A percentile compares a stretch with the other conserved stretches of the same genome.
Evolutionary conservation across 1,140 invertebrate species (phyloP).

Genomic region (Nymphalis io): DNA sequence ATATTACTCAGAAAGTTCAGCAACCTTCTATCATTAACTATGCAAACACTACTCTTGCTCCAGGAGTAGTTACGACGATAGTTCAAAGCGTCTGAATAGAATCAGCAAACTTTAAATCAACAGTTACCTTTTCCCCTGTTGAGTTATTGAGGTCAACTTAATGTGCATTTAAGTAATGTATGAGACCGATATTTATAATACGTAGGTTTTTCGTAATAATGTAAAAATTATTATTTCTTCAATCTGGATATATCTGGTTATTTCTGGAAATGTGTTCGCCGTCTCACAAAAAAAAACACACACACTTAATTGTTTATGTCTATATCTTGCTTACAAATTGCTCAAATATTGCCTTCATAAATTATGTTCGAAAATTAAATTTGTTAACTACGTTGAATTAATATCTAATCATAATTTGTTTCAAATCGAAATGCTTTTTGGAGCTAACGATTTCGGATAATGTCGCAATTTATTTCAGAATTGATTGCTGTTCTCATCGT

Average conservation of each 20-base stretch:
- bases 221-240: neutral
- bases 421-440: neutral
- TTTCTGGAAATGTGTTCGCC: no score
- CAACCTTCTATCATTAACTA: neutral
- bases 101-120: conserved; percentile 12
- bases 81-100: conserved; percentile 8
- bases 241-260: no score
- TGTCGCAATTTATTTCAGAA: conserved; percentile 20
- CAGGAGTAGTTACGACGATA: conserved; percentile 3
- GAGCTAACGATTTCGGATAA: conserved; percentile 6
- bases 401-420: conserved; percentile 3
- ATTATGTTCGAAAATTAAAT: neutral
- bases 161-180: conserved; percentile 4
- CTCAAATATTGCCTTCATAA: neutral
- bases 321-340: neutral
- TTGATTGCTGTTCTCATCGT: conserved; percentile 23
- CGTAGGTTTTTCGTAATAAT: neutral
- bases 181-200: neutral
- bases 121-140: conserved; percentile 6
- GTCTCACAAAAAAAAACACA: neutral
- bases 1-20: neutral
- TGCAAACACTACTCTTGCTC: neutral
- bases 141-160: conserved; percentile 7
- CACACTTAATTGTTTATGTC: neutral
- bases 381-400: neutral